Evolutionary conservation across 1,140 invertebrate genomes (phyloP), one percentile per base, ranked within the genome.

Genomic region (Temnothorax nylanderi): DNA sequence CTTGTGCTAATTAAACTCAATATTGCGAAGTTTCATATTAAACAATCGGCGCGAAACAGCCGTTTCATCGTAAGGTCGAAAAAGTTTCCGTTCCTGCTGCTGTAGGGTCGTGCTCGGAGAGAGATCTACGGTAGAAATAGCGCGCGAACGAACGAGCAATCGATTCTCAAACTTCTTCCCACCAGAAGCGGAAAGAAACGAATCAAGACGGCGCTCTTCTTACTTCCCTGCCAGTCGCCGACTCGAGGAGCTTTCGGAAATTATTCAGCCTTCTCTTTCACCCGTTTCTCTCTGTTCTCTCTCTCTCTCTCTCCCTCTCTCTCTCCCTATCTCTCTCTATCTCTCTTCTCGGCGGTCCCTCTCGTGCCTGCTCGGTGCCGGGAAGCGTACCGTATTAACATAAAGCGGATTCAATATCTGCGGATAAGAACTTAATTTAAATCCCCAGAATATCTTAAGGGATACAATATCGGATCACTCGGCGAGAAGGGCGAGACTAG

Each of bases 391-490:
- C 86, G 64, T 74, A 93, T 94, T 94, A 94, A 92, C 92, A 94
- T 94, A 94, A 94, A 93, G 89, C 91, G 87, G 91, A 94, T 92
- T 94, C 91, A 93, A 93, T 94, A 93, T 93, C 91, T 86, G 49
- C 67, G 91, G 89, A 88, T 91, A 90, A 91, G 89, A 92, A 91
- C 90, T 93, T 93, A 93, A 93, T 93, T 93, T 88, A 91, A 91
- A 92, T 92, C 87, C 81, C 54, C 65, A 82, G 86, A 92, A 93
- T 92, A 90, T 90, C 87, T 91, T 92, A 86, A 60, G 87, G 87
- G 76, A 90, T 86, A 91, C 82, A 91, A 90, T 90, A 90, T 90
- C 87, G 72, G 89, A 85, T 90, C 74, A 67, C 65, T 65, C 69
- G 51, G 58, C n/a, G 56, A 32, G 58, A 49, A 32, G 51, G 62